Conservation (phyloP, 1,140 invertebrate genomes). For the Neotoxoptera formosana region DNA sequence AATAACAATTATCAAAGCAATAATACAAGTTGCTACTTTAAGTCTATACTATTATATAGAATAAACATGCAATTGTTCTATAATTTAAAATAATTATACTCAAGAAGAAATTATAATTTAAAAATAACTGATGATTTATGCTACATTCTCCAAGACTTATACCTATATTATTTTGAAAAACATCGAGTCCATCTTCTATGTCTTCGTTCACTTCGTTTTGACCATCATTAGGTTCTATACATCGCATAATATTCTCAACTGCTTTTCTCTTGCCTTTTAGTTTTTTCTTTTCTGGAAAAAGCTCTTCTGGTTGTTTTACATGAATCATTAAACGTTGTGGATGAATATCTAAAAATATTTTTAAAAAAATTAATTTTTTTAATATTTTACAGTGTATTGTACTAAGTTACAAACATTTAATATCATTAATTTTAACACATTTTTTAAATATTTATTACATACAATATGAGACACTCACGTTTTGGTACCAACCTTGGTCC, state of each 20-base stretch:
- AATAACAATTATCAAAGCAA: no score
- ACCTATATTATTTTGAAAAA: slow-evolving; percentile 16
- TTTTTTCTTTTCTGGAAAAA: slow-evolving; percentile 3
- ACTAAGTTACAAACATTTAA: not conserved
- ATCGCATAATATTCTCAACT: not conserved
- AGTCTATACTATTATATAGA: no score
- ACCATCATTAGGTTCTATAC: not conserved
- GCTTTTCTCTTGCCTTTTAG: not conserved
- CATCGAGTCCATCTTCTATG: not conserved
- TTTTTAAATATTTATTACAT: not conserved
- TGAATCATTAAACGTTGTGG: slow-evolving; percentile 45
- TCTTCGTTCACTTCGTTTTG: not conserved
- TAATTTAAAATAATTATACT: not conserved
- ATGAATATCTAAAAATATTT: slow-evolving; percentile 6
- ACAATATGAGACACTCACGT: not conserved
- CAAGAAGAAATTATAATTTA: not conserved
- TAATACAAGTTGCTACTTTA: no score
- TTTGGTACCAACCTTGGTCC: slow-evolving; percentile 41
- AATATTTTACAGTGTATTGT: not conserved
- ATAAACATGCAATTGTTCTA: not conserved
- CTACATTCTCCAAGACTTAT: not conserved
- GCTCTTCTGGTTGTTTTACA: not conserved
- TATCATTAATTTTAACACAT: not conserved
- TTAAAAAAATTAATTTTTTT: no score
- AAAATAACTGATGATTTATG: not conserved